Conservation (phyloP, 2,797 vertebrate genomes). For the Pempheris klunzingeri region DNA sequence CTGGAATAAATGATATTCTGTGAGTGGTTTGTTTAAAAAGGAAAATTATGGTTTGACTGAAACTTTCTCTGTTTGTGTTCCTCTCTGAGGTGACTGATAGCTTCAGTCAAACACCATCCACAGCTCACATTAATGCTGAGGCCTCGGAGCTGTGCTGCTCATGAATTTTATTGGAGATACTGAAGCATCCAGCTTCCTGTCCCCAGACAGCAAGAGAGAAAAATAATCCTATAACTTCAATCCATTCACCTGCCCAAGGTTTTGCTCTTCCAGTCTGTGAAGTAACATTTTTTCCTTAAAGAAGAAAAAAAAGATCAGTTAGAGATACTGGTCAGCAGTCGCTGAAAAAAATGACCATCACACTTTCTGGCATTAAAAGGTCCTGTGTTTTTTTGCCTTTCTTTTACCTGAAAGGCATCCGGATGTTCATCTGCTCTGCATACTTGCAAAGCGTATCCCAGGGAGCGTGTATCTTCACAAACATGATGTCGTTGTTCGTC, state of each 20-base stretch:
- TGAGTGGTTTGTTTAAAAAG: background rate
- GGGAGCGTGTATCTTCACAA: conserved; percentile 96
- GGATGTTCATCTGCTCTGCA: conserved; percentile 98
- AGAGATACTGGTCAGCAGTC: conserved; percentile 4
- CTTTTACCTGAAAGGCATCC: conserved; percentile 98
- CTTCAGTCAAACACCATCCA: conserved; percentile 15
- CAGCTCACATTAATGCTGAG: conserved; percentile 11
- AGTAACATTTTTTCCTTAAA: conserved; percentile 98
- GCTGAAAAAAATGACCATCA: background rate
- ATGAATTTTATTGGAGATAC: conserved; percentile 32
- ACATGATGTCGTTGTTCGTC: conserved; percentile 98
- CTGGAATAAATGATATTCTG: conserved; percentile 1
- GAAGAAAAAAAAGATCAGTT: conserved; percentile 74
- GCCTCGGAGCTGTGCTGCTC: conserved; percentile 5
- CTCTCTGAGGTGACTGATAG: conserved; percentile 21
- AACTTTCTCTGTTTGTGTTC: conserved; percentile 24
- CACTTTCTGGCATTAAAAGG: background rate
- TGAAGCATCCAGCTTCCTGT: conserved; percentile 13
- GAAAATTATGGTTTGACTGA: background rate
- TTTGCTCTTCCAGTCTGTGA: conserved; percentile 96
- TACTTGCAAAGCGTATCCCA: conserved; percentile 99
- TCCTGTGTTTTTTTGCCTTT: background rate
- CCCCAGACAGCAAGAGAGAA: conserved; percentile 2
- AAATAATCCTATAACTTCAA: conserved; percentile 25
- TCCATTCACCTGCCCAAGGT: conserved; percentile 91